Evolutionary conservation across 2,888 invertebrate genomes (phyloP), one percentile per base, ranked within the genome.

Genomic region (Axea sp.): DNA sequence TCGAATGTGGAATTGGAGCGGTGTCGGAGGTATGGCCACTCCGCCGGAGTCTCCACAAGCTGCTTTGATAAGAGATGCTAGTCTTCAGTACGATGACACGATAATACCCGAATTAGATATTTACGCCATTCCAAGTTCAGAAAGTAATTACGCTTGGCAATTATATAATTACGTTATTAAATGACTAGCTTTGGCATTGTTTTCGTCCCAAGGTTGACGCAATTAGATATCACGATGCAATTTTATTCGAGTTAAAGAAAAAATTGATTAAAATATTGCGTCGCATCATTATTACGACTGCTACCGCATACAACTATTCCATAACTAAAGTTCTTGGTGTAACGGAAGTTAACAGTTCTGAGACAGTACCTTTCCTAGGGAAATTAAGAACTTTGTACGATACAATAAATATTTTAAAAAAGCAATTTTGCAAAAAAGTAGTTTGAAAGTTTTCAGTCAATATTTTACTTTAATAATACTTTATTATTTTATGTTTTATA

Each of bases 71-170:
- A 91, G 95, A 76, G 94, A 93, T 83, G 88, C 91, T 35, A 91
- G 93, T 78, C 90, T 92, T 75, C 94, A 94, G 83, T 95, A 95
- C 87, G 94, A 94, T 86, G 94, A 94, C 87, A 88, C 89, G 41
- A 96, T 97, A 85, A 95, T 97, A 77, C 96, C 97, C 47, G 96
- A 96, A 88, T 91, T 96, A 82, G 97, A 98, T 88, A 97, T 97
- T 82, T 98, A 98, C 89, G 97, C 97, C 82, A 96, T 98, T 87
- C 95, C 96, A 80, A 95, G 96, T 88, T 93, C 94, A 88, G 95
- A 96, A 86, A 92, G 95, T 95, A 85, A 86, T 88, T 82, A 62
- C 43, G n/a, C 17, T 22, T 35, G 2, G 8, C 19, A n/a, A 62
- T 39, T 35, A 26, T 6, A 8, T 26, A 43, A 28, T 47, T 24